Base-by-base conservation (phyloP, 1,140 invertebrate species). In the Trichonephila clavipes region DNA sequence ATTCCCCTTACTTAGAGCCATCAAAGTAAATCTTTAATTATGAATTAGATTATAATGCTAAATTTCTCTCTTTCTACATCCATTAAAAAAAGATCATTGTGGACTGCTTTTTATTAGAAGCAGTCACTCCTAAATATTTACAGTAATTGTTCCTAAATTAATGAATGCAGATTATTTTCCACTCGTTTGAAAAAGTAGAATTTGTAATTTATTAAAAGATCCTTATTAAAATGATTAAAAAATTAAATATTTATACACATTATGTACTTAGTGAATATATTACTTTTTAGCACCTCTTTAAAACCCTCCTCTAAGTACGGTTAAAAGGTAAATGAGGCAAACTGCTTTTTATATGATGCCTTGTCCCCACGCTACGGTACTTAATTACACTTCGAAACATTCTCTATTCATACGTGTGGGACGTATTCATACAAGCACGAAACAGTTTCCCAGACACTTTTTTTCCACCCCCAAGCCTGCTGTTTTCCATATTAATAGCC, bases 331-430 rank as follows among this genome's bases (percentile, higher is more conserved):
- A 77, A 77, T 77, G 24, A 34, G 72, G 28, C 18, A 83, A 83
- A 83, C 82, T 18, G 40, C 24, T 59, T 83, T 83, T 83, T 58
- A 83, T 83, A n/a, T 83, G 82, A 83, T 83, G 82, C n/a, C n/a
- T 4, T 59, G 21, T 51, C 40, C 51, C 44, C 82, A 83, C 82
- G 82, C 82, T 59, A 83, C 72, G 19, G 19, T 24, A 44, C 44
- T 83, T 83, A 83, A 83, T 83, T 83, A 59, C 24, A 77, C 24
- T 18, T 77, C 6, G 44, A 83, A 83, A 58, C 82, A n/a, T 24
- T 83, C 16, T 21, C 34, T 34, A 40, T 16, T 82, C 77, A 19
- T 51, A 82, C 51, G 34, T 28, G 14, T 19, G 10, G 51, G 7
- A 51, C 8, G 51, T 51, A 51, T 51, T 51, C 51, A 24, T 12